Percentiles rank a stretch among this genome's conserved stretches.
phyloP scores from a whole-genome alignment of 2,797 vertebrate species.

The Lophius americanus region DNA sequence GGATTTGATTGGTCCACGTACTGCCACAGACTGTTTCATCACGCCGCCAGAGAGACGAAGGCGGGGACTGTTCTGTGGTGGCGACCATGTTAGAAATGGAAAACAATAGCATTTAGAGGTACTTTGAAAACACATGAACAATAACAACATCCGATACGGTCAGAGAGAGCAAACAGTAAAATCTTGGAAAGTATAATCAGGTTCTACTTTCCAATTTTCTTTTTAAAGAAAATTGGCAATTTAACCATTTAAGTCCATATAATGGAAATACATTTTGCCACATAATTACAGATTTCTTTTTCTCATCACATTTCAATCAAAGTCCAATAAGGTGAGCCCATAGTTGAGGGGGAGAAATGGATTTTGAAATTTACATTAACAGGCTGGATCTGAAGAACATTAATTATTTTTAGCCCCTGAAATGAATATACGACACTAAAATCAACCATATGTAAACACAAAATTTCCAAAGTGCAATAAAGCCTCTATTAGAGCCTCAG shows the following conservation, averaged over 20 bases:
- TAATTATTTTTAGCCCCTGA: neutral
- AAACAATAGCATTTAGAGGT: conserved; percentile 18
- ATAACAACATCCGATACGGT: neutral
- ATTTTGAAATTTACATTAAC: conserved; percentile 18
- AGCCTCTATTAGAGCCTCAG: conserved; percentile 13
- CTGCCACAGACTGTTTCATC: conserved; percentile 49
- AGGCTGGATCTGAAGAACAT: conserved; percentile 19
- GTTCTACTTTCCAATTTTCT: conserved; percentile 20
- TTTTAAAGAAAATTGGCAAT: conserved; percentile 21
- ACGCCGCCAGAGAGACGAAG: conserved; percentile 8
- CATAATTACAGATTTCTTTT: neutral
- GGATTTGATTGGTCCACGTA: conserved; percentile 54
- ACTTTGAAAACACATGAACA: neutral
- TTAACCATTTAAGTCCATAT: conserved; percentile 35
- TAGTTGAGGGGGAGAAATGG: conserved; percentile 4
- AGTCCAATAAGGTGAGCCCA: conserved; percentile 14
- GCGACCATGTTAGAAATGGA: conserved; percentile 60
- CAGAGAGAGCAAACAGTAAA: conserved; percentile 14
- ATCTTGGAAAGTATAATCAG: conserved; percentile 8
- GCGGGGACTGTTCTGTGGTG: conserved; percentile 15
- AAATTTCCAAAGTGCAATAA: conserved; percentile 39
- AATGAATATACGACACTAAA: conserved; percentile 2
- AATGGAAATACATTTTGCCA: conserved; percentile 40
- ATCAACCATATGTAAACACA: neutral
- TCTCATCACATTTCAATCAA: conserved; percentile 23